Evolutionary conservation across 2,888 invertebrate genomes (phyloP).

Genomic region (Eupelmus urozonus): DNA sequence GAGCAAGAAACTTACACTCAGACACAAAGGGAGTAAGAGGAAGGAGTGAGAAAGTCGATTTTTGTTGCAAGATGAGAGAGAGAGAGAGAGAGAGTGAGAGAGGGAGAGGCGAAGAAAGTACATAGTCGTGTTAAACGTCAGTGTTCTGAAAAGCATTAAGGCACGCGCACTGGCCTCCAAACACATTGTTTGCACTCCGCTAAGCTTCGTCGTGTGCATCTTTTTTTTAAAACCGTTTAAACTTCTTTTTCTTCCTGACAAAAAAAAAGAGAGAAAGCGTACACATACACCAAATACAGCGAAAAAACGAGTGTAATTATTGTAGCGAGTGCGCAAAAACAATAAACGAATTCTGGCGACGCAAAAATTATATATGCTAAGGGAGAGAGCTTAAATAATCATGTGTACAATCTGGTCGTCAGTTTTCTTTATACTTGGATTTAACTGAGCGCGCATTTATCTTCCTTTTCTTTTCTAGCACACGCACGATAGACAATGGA

Average conservation of each 20-base stretch:
- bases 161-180: constrained; percentile 85
- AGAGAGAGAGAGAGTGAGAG: constrained; percentile 60
- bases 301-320: constrained; percentile 12
- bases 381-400: constrained; percentile 30
- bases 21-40: constrained; percentile 54
- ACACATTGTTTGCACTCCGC: constrained; percentile 92
- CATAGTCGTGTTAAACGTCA: constrained; percentile 57
- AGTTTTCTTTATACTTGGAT: constrained; percentile 30
- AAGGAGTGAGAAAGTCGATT: constrained; percentile 53
- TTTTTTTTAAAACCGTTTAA: constrained; percentile 33
- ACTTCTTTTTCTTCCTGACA: constrained; percentile 44
- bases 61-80: constrained; percentile 53
- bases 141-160: constrained; percentile 62
- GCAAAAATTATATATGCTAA: not conserved
- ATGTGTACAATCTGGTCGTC: constrained; percentile 38
- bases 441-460: constrained; percentile 45
- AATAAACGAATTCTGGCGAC: not conserved
- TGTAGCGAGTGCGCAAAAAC: constrained; percentile 22
- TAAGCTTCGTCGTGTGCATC: constrained; percentile 70
- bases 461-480: constrained; percentile 34
- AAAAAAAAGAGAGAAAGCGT: constrained; percentile 34
- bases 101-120: constrained; percentile 60
- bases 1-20: constrained; percentile 62
- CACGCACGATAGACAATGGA: not conserved
- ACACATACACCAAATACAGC: constrained; percentile 43